phyloP scores from a whole-genome alignment of 2,797 vertebrate genomes.

The Thripadectes ignobilis region DNA sequence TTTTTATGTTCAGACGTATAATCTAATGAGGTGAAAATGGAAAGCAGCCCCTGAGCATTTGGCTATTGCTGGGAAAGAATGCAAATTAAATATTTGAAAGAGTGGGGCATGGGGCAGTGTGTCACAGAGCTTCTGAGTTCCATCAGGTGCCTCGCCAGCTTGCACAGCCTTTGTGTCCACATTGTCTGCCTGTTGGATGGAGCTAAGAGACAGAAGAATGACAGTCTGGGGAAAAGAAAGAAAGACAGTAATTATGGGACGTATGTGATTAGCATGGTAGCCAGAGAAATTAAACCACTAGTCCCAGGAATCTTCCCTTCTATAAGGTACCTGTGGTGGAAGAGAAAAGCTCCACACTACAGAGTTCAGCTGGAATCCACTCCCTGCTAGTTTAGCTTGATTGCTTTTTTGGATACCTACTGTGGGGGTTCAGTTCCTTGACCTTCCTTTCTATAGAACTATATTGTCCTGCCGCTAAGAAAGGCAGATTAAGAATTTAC shows the following conservation, averaged over 20 bases:
- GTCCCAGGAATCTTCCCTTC: conserved; percentile 89
- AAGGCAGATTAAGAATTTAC: conserved; percentile 91
- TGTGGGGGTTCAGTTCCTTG: conserved; percentile 83
- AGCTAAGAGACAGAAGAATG: conserved; percentile 79
- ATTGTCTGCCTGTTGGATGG: conserved; percentile 75
- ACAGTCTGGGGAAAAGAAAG: conserved; percentile 79
- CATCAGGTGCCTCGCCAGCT: conserved; percentile 80
- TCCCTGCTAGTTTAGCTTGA: conserved; percentile 90
- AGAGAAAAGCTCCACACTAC: conserved; percentile 82
- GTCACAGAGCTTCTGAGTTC: conserved; percentile 54
- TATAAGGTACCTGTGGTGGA: conserved; percentile 84
- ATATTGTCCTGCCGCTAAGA: conserved; percentile 82
- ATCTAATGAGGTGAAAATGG: conserved; percentile 75
- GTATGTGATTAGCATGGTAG: conserved; percentile 88
- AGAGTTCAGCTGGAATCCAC: conserved; percentile 83
- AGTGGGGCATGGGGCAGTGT: conserved; percentile 25
- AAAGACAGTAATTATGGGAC: conserved; percentile 83
- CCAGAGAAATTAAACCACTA: conserved; percentile 91
- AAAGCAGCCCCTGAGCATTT: conserved; percentile 69
- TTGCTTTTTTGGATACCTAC: conserved; percentile 90
- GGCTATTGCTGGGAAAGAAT: conserved; percentile 79
- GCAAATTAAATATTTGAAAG: conserved; percentile 78
- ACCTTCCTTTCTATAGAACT: conserved; percentile 82
- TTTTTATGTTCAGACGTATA: conserved; percentile 70
- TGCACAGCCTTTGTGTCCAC: conserved; percentile 76